Conservation (phyloP, 2,797 vertebrate genomes). For the Distichodus sexfasciatus region DNA sequence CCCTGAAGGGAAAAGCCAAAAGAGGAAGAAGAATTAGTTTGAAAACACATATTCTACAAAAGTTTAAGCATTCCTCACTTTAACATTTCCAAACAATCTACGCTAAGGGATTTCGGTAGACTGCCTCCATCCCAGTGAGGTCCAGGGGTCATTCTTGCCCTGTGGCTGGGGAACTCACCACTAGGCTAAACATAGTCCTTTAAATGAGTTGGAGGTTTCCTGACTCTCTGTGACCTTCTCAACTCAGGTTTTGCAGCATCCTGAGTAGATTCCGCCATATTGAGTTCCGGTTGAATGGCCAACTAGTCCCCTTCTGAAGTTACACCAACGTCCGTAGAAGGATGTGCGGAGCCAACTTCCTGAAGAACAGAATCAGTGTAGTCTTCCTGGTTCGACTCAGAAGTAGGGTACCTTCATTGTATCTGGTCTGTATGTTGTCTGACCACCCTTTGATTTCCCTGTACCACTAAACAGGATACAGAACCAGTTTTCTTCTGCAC, state of each 20-base stretch:
- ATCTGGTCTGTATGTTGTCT: constrained; percentile 1
- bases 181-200: neutral
- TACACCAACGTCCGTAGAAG: neutral
- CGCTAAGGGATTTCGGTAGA: constrained; percentile 7
- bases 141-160: constrained; percentile 12
- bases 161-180: constrained; percentile 13
- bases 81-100: neutral
- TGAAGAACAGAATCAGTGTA: neutral
- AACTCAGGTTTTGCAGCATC: neutral
- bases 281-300: neutral
- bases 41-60: too few species aligned
- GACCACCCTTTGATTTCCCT: neutral
- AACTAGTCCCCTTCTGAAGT: neutral
- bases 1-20: too few species aligned
- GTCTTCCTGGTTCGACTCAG: neutral
- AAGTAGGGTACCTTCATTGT: neutral
- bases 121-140: constrained; percentile 13
- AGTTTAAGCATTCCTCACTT: too few species aligned
- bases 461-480: neutral
- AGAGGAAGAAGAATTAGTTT: too few species aligned
- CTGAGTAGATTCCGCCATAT: neutral
- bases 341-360: neutral
- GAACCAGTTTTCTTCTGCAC: neutral
- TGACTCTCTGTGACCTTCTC: neutral
- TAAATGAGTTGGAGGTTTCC: neutral